Conservation (phyloP, 2,113 vertebrate genomes). For the Corythoichthys haematopterus region DNA sequence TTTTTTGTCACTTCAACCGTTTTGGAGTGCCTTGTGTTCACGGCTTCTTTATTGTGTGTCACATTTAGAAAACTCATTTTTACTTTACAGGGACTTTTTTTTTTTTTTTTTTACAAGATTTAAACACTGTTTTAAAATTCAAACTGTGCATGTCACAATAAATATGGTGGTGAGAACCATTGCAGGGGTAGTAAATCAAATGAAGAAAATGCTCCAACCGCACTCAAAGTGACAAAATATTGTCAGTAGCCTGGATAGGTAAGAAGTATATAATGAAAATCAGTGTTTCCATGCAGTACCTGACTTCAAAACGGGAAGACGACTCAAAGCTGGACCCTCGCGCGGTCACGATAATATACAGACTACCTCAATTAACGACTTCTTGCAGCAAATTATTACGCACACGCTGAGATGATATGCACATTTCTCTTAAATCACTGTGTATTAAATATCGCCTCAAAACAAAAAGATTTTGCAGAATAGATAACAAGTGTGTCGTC, state of each 20-base stretch:
- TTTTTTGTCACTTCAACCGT: too few relatives aligned
- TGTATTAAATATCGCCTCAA: slow-evolving; percentile 26
- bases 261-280: slow-evolving; percentile 18
- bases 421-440: background rate
- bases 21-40: too few relatives aligned
- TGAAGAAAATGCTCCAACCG: background rate
- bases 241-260: slow-evolving; percentile 3
- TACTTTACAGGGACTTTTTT: too few relatives aligned
- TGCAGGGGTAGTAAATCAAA: background rate
- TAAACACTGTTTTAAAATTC: too few relatives aligned
- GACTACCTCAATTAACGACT: slow-evolving; percentile 32
- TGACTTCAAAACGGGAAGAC: slow-evolving; percentile 55
- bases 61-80: too few relatives aligned
- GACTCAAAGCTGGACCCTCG: slow-evolving; percentile 34
- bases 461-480: slow-evolving; percentile 35
- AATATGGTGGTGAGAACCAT: background rate
- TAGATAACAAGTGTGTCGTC: slow-evolving; percentile 31
- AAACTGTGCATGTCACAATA: too few relatives aligned
- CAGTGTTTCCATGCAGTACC: slow-evolving; percentile 45
- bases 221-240: background rate
- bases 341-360: slow-evolving; percentile 32
- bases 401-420: background rate
- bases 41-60: too few relatives aligned
- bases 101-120: too few relatives aligned
- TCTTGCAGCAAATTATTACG: background rate